A percentile compares a stretch with the other conserved stretches of the same genome.
Evolutionary conservation across 2,113 vertebrate species (phyloP).

Genomic region (Columbina picui): DNA sequence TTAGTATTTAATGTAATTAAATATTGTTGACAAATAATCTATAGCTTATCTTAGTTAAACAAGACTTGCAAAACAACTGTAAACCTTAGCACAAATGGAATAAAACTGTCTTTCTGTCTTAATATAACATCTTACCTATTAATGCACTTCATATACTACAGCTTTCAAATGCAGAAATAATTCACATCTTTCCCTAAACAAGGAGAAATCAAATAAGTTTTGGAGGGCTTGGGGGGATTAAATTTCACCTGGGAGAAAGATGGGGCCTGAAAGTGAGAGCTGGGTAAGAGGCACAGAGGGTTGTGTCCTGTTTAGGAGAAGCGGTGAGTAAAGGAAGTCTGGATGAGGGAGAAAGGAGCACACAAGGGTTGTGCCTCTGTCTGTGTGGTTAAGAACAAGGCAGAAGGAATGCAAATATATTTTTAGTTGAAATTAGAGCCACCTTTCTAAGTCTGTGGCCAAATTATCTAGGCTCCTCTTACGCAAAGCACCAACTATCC

Average conservation of each 20-base stretch:
- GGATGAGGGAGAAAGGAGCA: background rate
- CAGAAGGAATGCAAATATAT: conserved; percentile 40
- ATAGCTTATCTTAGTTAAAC: background rate
- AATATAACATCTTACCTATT: background rate
- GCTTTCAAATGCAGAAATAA: background rate
- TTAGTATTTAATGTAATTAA: background rate
- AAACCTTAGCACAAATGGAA: background rate
- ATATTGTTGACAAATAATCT: background rate
- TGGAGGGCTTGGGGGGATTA: background rate
- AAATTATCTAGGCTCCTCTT: background rate
- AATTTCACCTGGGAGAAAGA: background rate
- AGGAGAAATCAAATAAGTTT: background rate
- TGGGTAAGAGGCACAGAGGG: background rate
- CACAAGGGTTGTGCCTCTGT: background rate
- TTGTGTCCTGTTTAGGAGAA: background rate
- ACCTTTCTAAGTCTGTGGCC: background rate
- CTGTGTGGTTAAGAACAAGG: conserved; percentile 9
- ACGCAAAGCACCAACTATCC: background rate
- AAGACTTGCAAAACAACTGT: background rate
- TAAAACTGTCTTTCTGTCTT: background rate
- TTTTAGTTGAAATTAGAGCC: conserved; percentile 43
- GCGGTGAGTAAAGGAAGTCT: background rate
- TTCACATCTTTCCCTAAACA: background rate
- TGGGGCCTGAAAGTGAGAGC: background rate
- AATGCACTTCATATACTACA: background rate